Evolutionary conservation across 1,140 invertebrate genomes (phyloP).

Genomic region (Pararge aegeria): DNA sequence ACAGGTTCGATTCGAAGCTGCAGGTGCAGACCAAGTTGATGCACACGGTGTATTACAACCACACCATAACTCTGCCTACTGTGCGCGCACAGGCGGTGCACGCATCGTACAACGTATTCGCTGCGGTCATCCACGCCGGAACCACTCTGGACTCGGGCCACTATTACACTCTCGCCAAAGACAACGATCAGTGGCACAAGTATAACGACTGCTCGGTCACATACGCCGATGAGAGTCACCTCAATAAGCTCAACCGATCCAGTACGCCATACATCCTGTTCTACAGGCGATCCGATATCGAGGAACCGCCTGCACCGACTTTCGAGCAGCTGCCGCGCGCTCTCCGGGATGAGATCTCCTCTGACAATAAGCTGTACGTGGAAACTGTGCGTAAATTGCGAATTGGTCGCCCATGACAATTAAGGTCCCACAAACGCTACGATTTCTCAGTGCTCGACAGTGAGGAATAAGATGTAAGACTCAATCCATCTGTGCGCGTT

Average conservation of each 20-base stretch:
- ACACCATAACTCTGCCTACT: slow-evolving; percentile 79
- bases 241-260: slow-evolving; percentile 83
- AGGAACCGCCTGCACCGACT: slow-evolving; percentile 41
- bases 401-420: slow-evolving; percentile 49
- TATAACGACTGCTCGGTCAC: slow-evolving; percentile 90
- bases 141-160: slow-evolving; percentile 91
- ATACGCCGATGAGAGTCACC: slow-evolving; percentile 81
- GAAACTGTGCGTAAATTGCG: slow-evolving; percentile 44
- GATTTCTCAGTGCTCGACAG: too few relatives aligned
- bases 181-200: slow-evolving; percentile 86
- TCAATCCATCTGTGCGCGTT: too few relatives aligned
- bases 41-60: slow-evolving; percentile 84
- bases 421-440: slow-evolving; percentile 52
- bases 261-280: slow-evolving; percentile 92
- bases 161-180: slow-evolving; percentile 90
- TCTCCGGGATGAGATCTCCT: slow-evolving; percentile 45
- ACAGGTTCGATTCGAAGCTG: slow-evolving; percentile 80
- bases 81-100: slow-evolving; percentile 61
- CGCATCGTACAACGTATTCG: slow-evolving; percentile 86
- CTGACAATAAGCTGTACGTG: slow-evolving; percentile 55
- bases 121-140: slow-evolving; percentile 91
- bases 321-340: slow-evolving; percentile 48
- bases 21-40: slow-evolving; percentile 87
- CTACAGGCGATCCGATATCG: slow-evolving; percentile 79
- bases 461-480: too few relatives aligned